Percentiles rank a stretch among this genome's conserved stretches.
Conservation (phyloP, 37 sponge, comb jelly and placozoan species). For the Mnemiopsis leidyi region DNA sequence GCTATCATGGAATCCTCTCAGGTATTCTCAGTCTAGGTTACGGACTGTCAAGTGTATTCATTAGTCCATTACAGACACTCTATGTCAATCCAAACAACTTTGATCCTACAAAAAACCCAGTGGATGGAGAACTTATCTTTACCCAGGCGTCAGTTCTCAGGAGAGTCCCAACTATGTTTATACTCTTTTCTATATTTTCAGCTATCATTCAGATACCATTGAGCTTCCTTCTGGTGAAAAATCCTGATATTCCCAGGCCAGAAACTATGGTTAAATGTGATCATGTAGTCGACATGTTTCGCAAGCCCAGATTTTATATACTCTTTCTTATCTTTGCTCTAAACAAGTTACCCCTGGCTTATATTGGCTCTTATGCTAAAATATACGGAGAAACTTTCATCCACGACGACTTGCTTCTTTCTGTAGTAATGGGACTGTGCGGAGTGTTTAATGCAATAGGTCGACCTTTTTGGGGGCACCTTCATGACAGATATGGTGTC, state of each 20-base stretch:
- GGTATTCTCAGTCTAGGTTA: constrained; percentile 17
- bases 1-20: constrained; percentile 3
- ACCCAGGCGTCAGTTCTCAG: not conserved
- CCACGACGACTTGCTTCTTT: constrained; percentile 7
- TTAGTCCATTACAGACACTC: not conserved
- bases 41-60: constrained; percentile 14
- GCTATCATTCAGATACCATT: not conserved
- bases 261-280: too few relatives aligned
- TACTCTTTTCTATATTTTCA: not conserved
- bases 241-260: not conserved
- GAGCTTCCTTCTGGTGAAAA: not conserved
- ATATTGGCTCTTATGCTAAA: constrained; percentile 41
- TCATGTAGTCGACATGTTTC: not conserved
- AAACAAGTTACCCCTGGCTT: constrained; percentile 30
- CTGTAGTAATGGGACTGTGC: not conserved
- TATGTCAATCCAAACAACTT: constrained; percentile 46
- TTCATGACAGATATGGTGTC: constrained; percentile 7
- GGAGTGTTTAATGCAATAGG: constrained; percentile 20
- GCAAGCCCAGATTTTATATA: constrained; percentile 1
- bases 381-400: constrained; percentile 37
- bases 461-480: constrained; percentile 35
- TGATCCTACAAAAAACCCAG: not conserved
- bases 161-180: not conserved
- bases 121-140: not conserved
- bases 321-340: constrained; percentile 18